Evolutionary conservation across 1,140 invertebrate species (phyloP).

Genomic region (Wiebesia pumilae): DNA sequence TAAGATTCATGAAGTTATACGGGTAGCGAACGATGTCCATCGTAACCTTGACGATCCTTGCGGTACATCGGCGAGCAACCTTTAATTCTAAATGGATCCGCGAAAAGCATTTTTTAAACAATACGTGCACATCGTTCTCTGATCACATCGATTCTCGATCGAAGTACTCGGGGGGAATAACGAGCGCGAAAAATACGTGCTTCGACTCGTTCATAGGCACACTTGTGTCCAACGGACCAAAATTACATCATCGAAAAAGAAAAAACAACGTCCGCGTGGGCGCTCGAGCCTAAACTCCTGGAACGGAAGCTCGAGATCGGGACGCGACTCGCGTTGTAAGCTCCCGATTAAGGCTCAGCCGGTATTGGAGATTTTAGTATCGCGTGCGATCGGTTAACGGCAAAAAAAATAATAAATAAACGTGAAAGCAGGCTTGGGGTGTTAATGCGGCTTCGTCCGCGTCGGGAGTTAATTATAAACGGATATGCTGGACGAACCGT

Average conservation of each 20-base stretch:
- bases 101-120: background rate
- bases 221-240: background rate
- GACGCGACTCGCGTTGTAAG: background rate
- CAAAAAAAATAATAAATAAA: background rate
- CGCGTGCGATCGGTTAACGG: background rate
- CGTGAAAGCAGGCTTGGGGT: constrained; percentile 3
- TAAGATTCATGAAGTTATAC: background rate
- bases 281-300: background rate
- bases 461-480: background rate
- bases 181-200: background rate
- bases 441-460: background rate
- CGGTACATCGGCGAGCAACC: no score
- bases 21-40: background rate
- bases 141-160: background rate
- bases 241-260: background rate
- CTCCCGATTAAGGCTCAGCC: background rate
- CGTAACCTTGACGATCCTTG: background rate
- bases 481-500: constrained; percentile 43
- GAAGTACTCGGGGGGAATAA: background rate
- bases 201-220: background rate
- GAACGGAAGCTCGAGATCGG: background rate
- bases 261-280: background rate
- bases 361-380: constrained; percentile 10
- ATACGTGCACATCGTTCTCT: background rate
- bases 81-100: background rate